These are phyloP conservation scores for Alviniconcha marisindica DNA, from an alignment of 1,140 invertebrate species.

Conservation along the genomic window DNA sequence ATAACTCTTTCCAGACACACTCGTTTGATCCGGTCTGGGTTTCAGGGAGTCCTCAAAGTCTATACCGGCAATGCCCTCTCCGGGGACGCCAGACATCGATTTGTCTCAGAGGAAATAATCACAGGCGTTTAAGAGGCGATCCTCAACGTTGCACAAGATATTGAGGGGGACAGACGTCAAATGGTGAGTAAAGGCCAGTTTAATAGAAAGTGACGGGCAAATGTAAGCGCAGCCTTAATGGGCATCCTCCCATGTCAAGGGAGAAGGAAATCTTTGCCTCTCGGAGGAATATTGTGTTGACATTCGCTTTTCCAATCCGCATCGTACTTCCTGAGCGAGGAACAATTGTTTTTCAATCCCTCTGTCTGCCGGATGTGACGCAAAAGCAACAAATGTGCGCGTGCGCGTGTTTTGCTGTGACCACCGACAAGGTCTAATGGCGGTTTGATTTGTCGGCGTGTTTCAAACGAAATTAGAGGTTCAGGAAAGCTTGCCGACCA, in stretches of 20 bases:
- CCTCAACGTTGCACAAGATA: constrained; percentile 18
- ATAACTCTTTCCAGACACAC: too few relatives aligned
- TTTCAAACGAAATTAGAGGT: constrained; percentile 38
- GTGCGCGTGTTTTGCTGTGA: constrained; percentile 29
- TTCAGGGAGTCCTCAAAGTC: too few relatives aligned
- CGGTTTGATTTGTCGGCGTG: constrained; percentile 13
- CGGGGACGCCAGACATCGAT: too few relatives aligned
- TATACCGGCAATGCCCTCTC: too few relatives aligned
- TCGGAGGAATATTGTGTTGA: constrained; percentile 39
- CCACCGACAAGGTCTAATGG: constrained; percentile 35
- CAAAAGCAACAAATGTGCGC: constrained; percentile 36
- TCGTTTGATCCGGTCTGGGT: too few relatives aligned
- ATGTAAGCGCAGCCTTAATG: constrained; percentile 33
- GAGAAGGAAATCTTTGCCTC: constrained; percentile 27
- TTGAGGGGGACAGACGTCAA: constrained; percentile 13
- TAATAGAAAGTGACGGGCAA: constrained; percentile 32
- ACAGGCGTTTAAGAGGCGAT: not conserved
- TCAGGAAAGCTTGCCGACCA: constrained; percentile 30
- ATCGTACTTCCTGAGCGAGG: constrained; percentile 28
- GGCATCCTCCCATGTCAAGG: constrained; percentile 26
- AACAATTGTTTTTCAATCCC: constrained; percentile 40
- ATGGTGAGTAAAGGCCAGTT: not conserved
- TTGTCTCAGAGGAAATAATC: not conserved
- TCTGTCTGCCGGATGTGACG: constrained; percentile 36
- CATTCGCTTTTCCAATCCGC: constrained; percentile 41